Evolutionary conservation across 92 coral and sea anemone genomes (phyloP), one percentile per base, ranked within the genome.

Genomic region (Palythoa grandis): DNA sequence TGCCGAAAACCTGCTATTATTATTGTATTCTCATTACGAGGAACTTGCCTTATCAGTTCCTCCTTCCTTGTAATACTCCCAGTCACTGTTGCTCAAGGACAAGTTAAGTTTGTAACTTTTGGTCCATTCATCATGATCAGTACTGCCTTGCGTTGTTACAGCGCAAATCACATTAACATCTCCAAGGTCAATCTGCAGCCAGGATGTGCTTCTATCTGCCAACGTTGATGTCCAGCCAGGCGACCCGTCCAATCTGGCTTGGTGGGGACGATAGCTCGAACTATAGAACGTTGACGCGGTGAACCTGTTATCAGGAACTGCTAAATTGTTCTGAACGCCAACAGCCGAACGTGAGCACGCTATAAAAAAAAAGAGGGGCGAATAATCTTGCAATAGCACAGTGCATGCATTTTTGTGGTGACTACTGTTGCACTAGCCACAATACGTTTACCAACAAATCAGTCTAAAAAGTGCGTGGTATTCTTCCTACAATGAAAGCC

Each of bases 251-350:
- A 72, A 22, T 39, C 77, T 72, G 53, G 77, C 77, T 17, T 13
- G 12, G 9, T 72, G 17, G 8, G 77, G 77, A 6, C 10, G 54
- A 11, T 72, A 72, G 77, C 6, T 0, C 37, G 77, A 16, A 13
- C 23, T 3, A 35, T 3, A 35, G 11, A 0, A 72, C 37, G 72
- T 20, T 0, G 39, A 67, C 39, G 72, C 72, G 15, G 14, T 23
- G 40, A 67, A 67, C 72, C 72, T 67, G 43, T 67, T 14, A 23
- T 67, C 72, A 67, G 72, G 72, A 67, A 67, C 72, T 67, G 40
- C 15, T 22, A 6, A 23, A 8, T 38, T 67, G 72, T 22, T 67
- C 72, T 67, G 72, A 67, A 67, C 72, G 13, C 72, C 72, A 67
- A 67, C 16, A 22, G 72, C 72, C 3, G 39, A 19, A 22, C 38